Conservation (phyloP, 2,797 vertebrate species). For the Denticeps clupeoides region DNA sequence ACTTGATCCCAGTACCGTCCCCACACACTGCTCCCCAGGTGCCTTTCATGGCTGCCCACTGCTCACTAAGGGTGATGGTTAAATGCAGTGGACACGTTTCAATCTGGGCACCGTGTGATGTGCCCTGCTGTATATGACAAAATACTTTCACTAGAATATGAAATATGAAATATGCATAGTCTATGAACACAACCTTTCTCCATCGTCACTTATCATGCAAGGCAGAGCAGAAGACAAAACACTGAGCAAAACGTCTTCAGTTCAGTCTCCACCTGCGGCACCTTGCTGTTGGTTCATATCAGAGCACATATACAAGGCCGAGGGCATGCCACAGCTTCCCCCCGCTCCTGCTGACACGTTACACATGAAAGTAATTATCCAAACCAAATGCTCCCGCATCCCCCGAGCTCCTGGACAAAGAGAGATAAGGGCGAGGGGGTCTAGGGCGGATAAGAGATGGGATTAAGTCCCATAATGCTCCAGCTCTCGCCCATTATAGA, state of each 20-base stretch:
- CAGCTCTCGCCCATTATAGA: not conserved
- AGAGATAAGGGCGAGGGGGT: slow-evolving; percentile 33
- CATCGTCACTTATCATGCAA: not conserved
- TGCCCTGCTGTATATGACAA: too few species aligned
- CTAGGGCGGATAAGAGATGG: slow-evolving; percentile 28
- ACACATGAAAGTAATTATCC: slow-evolving; percentile 36
- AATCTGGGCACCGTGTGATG: too few species aligned
- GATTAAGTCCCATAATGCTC: slow-evolving; percentile 31
- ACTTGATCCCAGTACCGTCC: too few species aligned
- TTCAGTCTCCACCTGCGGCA: not conserved
- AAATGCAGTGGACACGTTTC: too few species aligned
- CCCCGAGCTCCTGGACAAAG: slow-evolving; percentile 34
- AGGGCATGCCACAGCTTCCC: not conserved
- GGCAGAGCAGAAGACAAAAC: not conserved
- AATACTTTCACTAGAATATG: too few species aligned
- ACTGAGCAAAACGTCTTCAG: slow-evolving; percentile 7
- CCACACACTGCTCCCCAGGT: too few species aligned
- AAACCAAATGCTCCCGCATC: slow-evolving; percentile 30
- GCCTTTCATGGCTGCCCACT: too few species aligned
- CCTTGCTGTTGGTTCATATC: not conserved
- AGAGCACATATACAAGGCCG: too few species aligned
- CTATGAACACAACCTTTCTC: not conserved
- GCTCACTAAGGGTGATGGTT: too few species aligned
- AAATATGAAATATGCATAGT: not conserved
- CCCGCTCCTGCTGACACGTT: slow-evolving; percentile 27